A percentile compares a stretch with the other conserved stretches of the same genome.
Conservation (phyloP, 2,888 invertebrate genomes). For the Acronicta alni region DNA sequence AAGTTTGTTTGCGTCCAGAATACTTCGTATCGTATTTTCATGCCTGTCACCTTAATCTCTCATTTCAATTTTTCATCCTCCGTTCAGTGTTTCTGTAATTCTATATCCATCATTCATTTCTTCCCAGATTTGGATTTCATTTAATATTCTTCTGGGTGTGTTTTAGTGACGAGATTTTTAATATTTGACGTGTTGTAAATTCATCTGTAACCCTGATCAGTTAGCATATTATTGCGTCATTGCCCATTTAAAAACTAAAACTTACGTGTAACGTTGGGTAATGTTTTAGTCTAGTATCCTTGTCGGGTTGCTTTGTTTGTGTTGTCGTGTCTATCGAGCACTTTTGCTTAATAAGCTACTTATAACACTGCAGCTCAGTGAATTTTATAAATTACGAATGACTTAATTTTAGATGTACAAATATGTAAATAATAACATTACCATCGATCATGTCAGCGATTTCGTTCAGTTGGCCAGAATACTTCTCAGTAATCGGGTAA, state of each 20-base stretch:
- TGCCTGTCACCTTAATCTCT: slow-evolving; percentile 16
- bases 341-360: slow-evolving; percentile 6
- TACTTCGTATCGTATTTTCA: slow-evolving; percentile 4
- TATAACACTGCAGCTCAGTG: slow-evolving; percentile 2
- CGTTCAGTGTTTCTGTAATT: too few species aligned
- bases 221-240: slow-evolving; percentile 47
- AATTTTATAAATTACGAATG: slow-evolving; percentile 22
- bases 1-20: slow-evolving; percentile 25
- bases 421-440: slow-evolving; percentile 43
- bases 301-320: slow-evolving; percentile 19
- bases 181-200: slow-evolving; percentile 20
- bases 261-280: slow-evolving; percentile 22
- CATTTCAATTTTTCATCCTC: too few species aligned
- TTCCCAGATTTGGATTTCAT: slow-evolving; percentile 4
- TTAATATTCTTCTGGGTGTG: slow-evolving; percentile 14
- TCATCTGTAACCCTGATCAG: slow-evolving; percentile 32
- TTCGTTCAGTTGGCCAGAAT: slow-evolving; percentile 39
- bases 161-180: slow-evolving; percentile 12
- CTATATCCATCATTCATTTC: background rate
- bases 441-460: slow-evolving; percentile 49
- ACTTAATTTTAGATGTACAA: slow-evolving; percentile 20
- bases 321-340: slow-evolving; percentile 3
- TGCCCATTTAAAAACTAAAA: slow-evolving; percentile 33
- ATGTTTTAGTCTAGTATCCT: slow-evolving; percentile 27
- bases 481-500: slow-evolving; percentile 53